phyloP scores from a whole-genome alignment of 2,888 invertebrate genomes.

The Seira ritae region DNA sequence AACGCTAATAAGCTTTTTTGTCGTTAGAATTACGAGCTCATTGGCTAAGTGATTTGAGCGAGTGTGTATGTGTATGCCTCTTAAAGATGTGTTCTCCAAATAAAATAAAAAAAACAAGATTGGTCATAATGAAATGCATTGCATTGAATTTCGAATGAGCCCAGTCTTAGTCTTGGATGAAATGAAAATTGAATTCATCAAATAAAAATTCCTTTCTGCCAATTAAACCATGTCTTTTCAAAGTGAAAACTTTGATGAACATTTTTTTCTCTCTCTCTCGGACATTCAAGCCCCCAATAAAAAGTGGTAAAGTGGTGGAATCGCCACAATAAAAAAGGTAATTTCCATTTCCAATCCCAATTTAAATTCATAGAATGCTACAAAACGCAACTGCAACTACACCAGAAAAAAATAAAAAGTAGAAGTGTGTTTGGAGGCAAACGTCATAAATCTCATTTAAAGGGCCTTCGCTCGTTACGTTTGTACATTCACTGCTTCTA shows the following conservation, averaged over 20 bases:
- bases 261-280: neutral
- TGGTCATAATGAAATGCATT: no score
- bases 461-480: constrained; percentile 24
- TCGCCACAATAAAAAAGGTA: constrained; percentile 47
- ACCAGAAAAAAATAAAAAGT: constrained; percentile 37
- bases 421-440: constrained; percentile 31
- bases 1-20: constrained; percentile 26
- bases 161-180: no score
- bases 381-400: neutral
- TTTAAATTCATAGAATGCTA: constrained; percentile 25
- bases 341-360: constrained; percentile 28
- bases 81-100: no score
- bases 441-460: constrained; percentile 61
- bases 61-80: no score
- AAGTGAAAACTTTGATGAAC: constrained; percentile 3
- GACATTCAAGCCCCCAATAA: neutral
- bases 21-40: no score
- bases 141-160: no score
- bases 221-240: constrained; percentile 52
- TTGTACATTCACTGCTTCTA: neutral
- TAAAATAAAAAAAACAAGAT: no score
- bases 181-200: constrained; percentile 42
- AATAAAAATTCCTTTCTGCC: constrained; percentile 52
- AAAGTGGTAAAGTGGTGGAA: constrained; percentile 27
- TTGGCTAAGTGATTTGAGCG: no score